These are phyloP conservation scores for Sus cebifrons DNA, from an alignment of 2,797 vertebrate species.

Conservation along the genomic window DNA sequence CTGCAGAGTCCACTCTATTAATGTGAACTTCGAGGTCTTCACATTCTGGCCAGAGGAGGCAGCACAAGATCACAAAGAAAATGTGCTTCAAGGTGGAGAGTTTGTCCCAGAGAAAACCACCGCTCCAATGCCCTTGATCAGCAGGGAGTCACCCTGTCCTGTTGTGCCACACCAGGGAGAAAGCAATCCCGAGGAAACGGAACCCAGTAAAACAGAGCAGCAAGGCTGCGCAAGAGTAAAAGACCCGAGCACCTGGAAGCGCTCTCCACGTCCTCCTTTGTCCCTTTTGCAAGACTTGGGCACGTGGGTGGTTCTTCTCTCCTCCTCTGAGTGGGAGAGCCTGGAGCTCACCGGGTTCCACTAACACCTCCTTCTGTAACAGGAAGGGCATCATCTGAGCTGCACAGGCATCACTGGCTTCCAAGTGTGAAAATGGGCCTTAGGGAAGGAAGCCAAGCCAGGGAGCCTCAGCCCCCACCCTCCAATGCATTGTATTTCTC, in stretches of 20 bases:
- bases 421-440: background rate
- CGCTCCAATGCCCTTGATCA: background rate
- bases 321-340: background rate
- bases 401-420: background rate
- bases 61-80: background rate
- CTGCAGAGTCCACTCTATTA: background rate
- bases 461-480: accelerated
- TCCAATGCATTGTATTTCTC: background rate
- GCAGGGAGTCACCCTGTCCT: too few relatives aligned
- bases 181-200: background rate
- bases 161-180: accelerated
- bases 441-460: accelerated
- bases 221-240: background rate
- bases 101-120: background rate
- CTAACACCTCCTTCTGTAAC: background rate
- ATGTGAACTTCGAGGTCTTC: background rate
- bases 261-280: background rate
- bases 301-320: background rate
- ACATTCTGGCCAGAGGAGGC: background rate
- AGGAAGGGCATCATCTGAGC: background rate
- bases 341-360: background rate
- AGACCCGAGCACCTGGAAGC: background rate
- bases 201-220: background rate
- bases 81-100: background rate
- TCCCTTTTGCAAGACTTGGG: background rate